A percentile compares a stretch with the other conserved stretches of the same genome.
These are phyloP conservation scores for Cataglyphis livida DNA, from an alignment of 2,888 invertebrate genomes.

Conservation along the genomic window DNA sequence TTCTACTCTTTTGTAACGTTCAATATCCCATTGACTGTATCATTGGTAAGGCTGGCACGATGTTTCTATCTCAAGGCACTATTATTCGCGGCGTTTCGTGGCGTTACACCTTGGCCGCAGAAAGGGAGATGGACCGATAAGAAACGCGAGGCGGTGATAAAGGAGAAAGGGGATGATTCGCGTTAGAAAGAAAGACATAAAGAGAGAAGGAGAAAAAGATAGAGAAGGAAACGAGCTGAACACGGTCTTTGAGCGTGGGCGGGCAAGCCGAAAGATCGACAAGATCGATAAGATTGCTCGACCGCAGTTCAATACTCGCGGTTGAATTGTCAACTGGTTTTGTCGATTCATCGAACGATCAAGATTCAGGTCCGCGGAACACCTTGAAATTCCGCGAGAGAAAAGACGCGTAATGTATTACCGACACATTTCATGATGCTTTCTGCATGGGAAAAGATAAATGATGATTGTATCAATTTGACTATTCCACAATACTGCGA, in stretches of 20 bases:
- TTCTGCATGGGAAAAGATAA: not conserved
- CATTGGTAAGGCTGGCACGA: conserved; percentile 22
- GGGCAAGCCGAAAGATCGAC: conserved; percentile 67
- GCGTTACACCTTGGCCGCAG: conserved; percentile 44
- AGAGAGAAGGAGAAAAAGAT: conserved; percentile 20
- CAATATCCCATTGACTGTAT: not conserved
- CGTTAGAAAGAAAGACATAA: conserved; percentile 37
- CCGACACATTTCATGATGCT: conserved; percentile 1
- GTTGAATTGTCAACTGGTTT: conserved; percentile 63
- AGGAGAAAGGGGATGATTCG: conserved; percentile 51
- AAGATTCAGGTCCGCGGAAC: conserved; percentile 39
- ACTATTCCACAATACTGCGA: not conserved
- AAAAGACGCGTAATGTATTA: not conserved
- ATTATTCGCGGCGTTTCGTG: conserved; percentile 56
- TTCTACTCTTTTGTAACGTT: not conserved
- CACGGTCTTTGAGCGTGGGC: conserved; percentile 64
- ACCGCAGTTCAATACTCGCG: conserved; percentile 58
- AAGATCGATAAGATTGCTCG: conserved; percentile 67
- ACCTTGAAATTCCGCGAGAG: not conserved
- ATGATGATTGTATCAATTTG: not conserved
- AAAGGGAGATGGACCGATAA: conserved; percentile 43
- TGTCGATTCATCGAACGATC: conserved; percentile 57
- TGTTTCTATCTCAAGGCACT: conserved; percentile 54
- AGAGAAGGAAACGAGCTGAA: conserved; percentile 48
- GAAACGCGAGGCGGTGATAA: conserved; percentile 39